Percentiles rank a stretch among this genome's conserved stretches.
phyloP scores from a whole-genome alignment of 2,797 vertebrate species.

The Sebastolobus altivelis region DNA sequence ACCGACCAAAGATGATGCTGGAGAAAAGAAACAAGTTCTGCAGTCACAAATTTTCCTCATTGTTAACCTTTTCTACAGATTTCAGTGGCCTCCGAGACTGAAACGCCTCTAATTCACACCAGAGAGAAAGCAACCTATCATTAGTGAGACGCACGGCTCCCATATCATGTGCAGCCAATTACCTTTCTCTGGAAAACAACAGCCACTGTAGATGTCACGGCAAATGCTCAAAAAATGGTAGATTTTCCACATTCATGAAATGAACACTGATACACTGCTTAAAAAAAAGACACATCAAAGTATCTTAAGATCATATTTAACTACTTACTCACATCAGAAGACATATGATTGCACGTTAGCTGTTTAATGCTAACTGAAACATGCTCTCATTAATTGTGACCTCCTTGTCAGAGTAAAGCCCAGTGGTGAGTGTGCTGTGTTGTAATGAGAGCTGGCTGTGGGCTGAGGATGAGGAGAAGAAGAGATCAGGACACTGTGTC shows the following conservation, averaged over 20 bases:
- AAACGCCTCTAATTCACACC: neutral
- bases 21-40: conserved; percentile 20
- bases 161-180: conserved; percentile 13
- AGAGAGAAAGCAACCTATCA: neutral
- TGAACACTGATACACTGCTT: neutral
- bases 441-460: conserved; percentile 67
- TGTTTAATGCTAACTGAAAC: conserved; percentile 35
- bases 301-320: conserved; percentile 8
- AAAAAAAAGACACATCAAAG: neutral
- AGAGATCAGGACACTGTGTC: conserved; percentile 53
- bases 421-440: conserved; percentile 37
- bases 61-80: conserved; percentile 30
- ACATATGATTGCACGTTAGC: conserved; percentile 8
- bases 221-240: neutral
- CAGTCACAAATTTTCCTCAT: neutral
- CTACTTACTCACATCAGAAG: neutral
- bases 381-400: conserved; percentile 49
- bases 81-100: neutral
- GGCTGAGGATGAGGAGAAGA: conserved; percentile 46
- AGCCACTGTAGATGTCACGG: neutral
- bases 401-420: conserved; percentile 48
- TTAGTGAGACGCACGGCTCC: conserved; percentile 1
- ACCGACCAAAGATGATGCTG: conserved; percentile 20
- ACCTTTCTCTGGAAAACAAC: neutral
- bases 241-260: neutral